Evolutionary conservation across 2,797 vertebrate species (phyloP).

Genomic region (Linurgus olivaceus): DNA sequence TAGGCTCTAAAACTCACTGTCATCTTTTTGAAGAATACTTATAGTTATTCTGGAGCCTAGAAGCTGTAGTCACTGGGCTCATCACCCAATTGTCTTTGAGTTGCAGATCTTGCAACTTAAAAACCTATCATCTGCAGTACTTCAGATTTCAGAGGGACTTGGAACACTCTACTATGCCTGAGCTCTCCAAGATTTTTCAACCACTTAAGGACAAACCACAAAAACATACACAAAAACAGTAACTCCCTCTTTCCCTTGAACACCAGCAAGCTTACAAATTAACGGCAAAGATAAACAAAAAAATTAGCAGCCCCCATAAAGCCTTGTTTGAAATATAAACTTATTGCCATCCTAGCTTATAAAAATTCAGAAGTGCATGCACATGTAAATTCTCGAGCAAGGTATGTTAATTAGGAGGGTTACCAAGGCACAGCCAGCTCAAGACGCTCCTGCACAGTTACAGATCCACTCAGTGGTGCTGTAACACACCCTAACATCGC

Average conservation of each 20-base stretch:
- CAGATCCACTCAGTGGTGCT: conserved; percentile 23
- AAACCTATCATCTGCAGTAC: background rate
- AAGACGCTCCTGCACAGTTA: background rate
- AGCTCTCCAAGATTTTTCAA: background rate
- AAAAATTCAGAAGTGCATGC: background rate
- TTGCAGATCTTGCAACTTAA: background rate
- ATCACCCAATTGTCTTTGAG: background rate
- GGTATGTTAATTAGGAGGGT: accelerated
- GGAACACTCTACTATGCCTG: background rate
- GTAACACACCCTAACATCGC: background rate
- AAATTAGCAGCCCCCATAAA: background rate
- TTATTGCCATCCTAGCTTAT: background rate
- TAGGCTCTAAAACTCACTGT: background rate
- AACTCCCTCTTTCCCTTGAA: background rate
- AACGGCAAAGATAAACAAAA: background rate
- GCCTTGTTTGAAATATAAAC: background rate
- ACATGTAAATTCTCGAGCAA: background rate
- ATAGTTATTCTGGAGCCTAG: background rate
- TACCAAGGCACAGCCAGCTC: background rate
- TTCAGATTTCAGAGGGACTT: background rate
- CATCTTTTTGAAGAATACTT: background rate
- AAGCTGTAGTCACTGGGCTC: background rate
- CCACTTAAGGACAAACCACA: background rate
- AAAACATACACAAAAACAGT: background rate
- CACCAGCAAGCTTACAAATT: background rate